Evolutionary conservation across 2,888 invertebrate species (phyloP).

Genomic region (Oasisia sp.): DNA sequence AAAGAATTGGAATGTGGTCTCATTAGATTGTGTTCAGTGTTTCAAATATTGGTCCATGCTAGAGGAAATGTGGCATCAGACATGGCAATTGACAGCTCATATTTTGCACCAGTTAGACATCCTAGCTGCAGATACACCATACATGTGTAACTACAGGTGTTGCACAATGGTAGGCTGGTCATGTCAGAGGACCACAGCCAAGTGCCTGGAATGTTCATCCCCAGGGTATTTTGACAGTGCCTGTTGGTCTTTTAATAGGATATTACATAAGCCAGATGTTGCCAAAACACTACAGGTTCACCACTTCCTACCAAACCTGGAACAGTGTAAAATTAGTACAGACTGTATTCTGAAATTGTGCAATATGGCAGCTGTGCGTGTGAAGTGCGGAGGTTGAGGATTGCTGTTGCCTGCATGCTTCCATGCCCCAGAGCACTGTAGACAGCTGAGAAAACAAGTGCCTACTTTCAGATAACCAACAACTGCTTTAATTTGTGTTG

Average conservation of each 20-base stretch:
- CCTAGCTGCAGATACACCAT: too few species aligned
- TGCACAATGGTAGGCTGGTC: not conserved
- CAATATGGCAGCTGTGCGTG: not conserved
- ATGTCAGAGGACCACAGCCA: not conserved
- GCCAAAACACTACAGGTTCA: not conserved
- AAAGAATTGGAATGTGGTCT: conserved; percentile 11
- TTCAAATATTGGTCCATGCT: not conserved
- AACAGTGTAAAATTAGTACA: not conserved
- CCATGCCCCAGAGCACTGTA: not conserved
- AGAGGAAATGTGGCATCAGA: too few species aligned
- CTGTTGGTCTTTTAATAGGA: too few species aligned
- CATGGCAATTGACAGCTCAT: too few species aligned
- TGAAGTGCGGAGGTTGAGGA: not conserved
- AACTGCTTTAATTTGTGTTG: not conserved
- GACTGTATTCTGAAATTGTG: not conserved
- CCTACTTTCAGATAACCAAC: not conserved
- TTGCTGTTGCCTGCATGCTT: not conserved
- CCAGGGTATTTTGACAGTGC: not conserved
- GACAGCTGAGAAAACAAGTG: conserved; percentile 14
- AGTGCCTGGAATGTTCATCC: not conserved
- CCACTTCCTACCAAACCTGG: not conserved
- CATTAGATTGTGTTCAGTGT: conserved; percentile 1
- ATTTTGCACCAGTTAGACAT: too few species aligned
- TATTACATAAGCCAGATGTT: not conserved
- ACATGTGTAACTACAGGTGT: not conserved